Conservation (phyloP, 2,888 invertebrate species). For the Chorisops tibialis region DNA sequence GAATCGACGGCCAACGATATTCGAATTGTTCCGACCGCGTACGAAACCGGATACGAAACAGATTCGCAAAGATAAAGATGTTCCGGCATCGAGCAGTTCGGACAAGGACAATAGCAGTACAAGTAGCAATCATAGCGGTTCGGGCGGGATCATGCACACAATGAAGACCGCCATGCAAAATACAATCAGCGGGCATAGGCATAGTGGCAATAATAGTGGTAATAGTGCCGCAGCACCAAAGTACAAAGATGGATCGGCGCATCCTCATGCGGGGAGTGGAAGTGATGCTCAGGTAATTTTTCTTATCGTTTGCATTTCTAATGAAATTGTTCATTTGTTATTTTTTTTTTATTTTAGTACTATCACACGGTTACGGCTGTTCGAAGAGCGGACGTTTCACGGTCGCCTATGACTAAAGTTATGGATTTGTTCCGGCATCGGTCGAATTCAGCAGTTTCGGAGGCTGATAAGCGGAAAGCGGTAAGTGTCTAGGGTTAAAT, state of each 20-base stretch:
- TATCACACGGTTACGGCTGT: conserved; percentile 70
- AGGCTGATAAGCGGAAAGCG: conserved; percentile 69
- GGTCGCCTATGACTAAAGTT: conserved; percentile 84
- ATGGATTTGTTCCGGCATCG: conserved; percentile 84
- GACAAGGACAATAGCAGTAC: conserved; percentile 45
- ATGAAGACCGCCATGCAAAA: conserved; percentile 77
- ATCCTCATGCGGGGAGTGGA: conserved; percentile 65
- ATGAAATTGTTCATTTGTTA: neutral
- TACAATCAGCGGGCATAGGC: conserved; percentile 42
- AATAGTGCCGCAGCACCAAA: conserved; percentile 45
- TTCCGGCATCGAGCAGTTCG: conserved; percentile 36
- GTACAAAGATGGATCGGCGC: conserved; percentile 66
- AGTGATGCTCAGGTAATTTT: conserved; percentile 53
- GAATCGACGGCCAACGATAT: conserved; percentile 68
- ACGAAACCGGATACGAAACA: conserved; percentile 65
- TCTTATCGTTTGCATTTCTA: neutral
- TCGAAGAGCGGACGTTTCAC: conserved; percentile 59
- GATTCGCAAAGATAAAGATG: conserved; percentile 38
- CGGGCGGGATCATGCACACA: conserved; percentile 67
- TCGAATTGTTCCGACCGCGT: conserved; percentile 76
- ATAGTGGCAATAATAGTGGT: conserved; percentile 31
- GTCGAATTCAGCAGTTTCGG: conserved; percentile 66
- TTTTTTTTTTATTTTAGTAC: conserved; percentile 53
- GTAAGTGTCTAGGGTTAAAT: conserved; percentile 53
- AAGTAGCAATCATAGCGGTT: conserved; percentile 41